Base-by-base conservation (phyloP, 2,113 vertebrate genomes). In the Penelope pileata region DNA sequence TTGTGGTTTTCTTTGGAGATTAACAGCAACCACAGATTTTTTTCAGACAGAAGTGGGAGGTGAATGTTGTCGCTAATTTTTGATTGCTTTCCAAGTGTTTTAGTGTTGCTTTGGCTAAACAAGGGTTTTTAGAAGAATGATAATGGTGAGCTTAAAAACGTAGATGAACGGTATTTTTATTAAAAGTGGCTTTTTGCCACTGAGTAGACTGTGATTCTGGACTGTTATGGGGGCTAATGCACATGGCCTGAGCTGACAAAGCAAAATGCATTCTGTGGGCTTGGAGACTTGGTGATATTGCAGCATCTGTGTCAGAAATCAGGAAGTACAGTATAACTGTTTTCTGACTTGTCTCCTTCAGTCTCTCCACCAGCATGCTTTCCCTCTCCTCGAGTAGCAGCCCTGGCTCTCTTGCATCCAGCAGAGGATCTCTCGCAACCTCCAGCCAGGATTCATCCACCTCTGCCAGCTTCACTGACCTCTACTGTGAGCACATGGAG, bases 381-480 rank as follows among this genome's bases (percentile, higher is more conserved):
- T 99, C 99, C 74, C 98, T 99, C 69, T 99, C 99, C 36, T 99
- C 99, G 0, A 99, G 99, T 95, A 99, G 99, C 97, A 99, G 99
- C 84, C 98, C 98, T 2, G 99, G 99, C 6, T 99, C 99, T 16
- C 98, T 99, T 36, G 97, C 99, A 1, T 99, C 99, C 29, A 99
- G 99, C 96, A 98, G 98, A 43, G 98, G 99, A 67, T 99, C 99
- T 23, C 98, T 99, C 88, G 98, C 98, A 30, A 98, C 98, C 81
- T 99, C 99, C 92, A 99, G 99, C 97, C 97, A 99, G 50, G 99
- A 99, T 88, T 99, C 99, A 1, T 98, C 98, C 88, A 98, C 99
- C 56, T 99, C 99, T 6, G 98, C 99, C 97, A 99, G 99, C 97
- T 99, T 99, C 97, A 99, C 98, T 1, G 99, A 99, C 97, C 98